These are phyloP conservation scores for Drosophila bocqueti DNA, from an alignment of 1,140 invertebrate species.

Conservation along the genomic window DNA sequence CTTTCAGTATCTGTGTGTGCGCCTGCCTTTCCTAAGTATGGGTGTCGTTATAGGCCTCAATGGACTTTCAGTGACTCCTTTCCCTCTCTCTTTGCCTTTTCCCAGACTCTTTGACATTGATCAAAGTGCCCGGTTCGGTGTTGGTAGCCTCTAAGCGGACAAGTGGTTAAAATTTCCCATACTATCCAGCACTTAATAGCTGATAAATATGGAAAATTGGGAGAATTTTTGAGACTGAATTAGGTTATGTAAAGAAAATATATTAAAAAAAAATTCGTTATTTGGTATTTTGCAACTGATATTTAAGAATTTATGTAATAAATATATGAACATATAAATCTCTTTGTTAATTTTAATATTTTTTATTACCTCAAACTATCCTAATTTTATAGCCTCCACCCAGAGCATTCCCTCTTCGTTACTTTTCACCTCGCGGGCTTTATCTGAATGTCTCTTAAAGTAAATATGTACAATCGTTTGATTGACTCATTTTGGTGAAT, in stretches of 20 bases:
- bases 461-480: constrained; percentile 69
- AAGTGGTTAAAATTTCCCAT: constrained; percentile 76
- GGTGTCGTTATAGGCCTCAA: constrained; percentile 78
- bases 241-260: too few species aligned
- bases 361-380: neutral
- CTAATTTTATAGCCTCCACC: neutral
- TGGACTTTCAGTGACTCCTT: constrained; percentile 77
- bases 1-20: constrained; percentile 50
- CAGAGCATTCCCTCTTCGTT: neutral
- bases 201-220: neutral
- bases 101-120: constrained; percentile 53
- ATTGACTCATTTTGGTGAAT: constrained; percentile 79
- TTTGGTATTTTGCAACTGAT: neutral
- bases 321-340: neutral
- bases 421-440: neutral
- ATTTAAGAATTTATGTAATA: neutral
- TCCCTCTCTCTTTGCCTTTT: constrained; percentile 38
- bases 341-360: neutral
- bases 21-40: constrained; percentile 31
- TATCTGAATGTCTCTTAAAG: constrained; percentile 28
- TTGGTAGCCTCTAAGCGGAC: constrained; percentile 61
- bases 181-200: constrained; percentile 4
- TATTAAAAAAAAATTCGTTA: neutral
- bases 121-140: constrained; percentile 69
- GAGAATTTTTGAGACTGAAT: neutral